Conservation (phyloP, 2,888 invertebrate genomes). For the Apodemia zela region DNA sequence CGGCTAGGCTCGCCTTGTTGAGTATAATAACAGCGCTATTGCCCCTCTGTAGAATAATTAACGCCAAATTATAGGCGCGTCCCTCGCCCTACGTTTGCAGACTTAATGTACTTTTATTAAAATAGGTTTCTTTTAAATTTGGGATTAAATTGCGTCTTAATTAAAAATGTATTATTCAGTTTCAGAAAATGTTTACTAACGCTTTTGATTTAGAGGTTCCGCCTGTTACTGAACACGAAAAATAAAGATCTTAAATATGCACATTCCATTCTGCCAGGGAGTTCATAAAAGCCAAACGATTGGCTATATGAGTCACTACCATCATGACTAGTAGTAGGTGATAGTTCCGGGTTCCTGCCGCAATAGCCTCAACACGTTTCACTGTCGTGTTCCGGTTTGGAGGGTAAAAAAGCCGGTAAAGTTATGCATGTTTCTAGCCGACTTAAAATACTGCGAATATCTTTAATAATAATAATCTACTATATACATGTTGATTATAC, state of each 20-base stretch:
- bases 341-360: too few relatives aligned
- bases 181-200: neutral
- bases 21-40: constrained; percentile 44
- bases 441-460: too few relatives aligned
- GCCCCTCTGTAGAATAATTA: constrained; percentile 60
- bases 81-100: constrained; percentile 45
- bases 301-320: too few relatives aligned
- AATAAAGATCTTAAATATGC: neutral
- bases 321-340: too few relatives aligned
- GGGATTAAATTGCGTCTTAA: constrained; percentile 15
- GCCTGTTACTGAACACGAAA: neutral
- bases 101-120: constrained; percentile 52
- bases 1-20: constrained; percentile 41
- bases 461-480: too few relatives aligned
- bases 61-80: constrained; percentile 55
- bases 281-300: too few relatives aligned
- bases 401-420: too few relatives aligned
- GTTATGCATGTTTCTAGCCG: too few relatives aligned
- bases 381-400: too few relatives aligned
- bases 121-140: constrained; percentile 28
- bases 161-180: constrained; percentile 1
- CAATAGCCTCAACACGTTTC: too few relatives aligned
- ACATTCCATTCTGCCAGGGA: too few relatives aligned
- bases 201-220: neutral
- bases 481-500: too few relatives aligned